phyloP scores from a whole-genome alignment of 2,113 vertebrate species.

The Psittacula cyanocephala region DNA sequence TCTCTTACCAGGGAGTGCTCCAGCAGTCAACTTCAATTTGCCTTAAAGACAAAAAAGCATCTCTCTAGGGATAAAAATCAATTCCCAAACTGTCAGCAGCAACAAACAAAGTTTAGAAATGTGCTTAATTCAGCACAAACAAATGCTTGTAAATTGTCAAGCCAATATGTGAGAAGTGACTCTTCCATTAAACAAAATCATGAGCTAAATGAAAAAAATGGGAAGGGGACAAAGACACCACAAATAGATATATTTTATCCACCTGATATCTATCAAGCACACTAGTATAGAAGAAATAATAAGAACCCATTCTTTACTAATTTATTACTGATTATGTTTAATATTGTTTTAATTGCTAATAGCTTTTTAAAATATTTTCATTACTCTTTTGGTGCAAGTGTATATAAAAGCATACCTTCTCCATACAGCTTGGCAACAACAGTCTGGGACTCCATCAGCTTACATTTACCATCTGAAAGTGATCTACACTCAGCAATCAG shows the following conservation, averaged over 20 bases:
- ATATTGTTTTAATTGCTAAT: background rate
- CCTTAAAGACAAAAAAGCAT: constrained; percentile 61
- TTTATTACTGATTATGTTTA: background rate
- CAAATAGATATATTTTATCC: background rate
- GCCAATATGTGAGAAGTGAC: constrained; percentile 37
- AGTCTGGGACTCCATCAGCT: background rate
- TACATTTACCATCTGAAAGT: background rate
- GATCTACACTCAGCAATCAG: background rate
- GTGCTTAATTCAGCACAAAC: constrained; percentile 66
- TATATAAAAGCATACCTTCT: background rate
- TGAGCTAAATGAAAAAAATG: constrained; percentile 3
- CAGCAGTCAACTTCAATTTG: constrained; percentile 60
- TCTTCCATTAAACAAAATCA: constrained; percentile 64
- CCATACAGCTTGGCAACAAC: background rate
- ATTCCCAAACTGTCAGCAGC: constrained; percentile 58
- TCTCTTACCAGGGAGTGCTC: constrained; percentile 24
- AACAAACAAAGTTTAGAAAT: constrained; percentile 64
- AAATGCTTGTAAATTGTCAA: constrained; percentile 61
- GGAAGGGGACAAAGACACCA: background rate
- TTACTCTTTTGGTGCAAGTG: background rate
- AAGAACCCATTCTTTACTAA: background rate
- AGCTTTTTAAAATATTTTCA: background rate
- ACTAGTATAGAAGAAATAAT: background rate
- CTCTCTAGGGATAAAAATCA: constrained; percentile 62
- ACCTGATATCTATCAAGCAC: background rate